A percentile compares a stretch with the other conserved stretches of the same genome.
Conservation (phyloP, 2,797 vertebrate species). For the Falco peregrinus region DNA sequence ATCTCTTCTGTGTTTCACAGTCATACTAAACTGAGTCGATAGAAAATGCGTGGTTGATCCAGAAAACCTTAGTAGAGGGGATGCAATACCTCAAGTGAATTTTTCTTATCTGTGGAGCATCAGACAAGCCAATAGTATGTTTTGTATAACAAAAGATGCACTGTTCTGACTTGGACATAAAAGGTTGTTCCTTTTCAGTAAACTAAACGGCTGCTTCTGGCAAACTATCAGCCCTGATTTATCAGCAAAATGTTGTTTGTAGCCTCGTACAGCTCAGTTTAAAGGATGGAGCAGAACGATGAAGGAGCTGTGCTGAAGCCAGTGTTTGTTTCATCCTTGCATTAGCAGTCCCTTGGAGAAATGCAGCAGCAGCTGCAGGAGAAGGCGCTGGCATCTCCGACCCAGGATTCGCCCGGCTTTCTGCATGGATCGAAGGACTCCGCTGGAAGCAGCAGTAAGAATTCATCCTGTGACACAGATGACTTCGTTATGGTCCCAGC, state of each 20-base stretch:
- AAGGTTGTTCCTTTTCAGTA: neutral
- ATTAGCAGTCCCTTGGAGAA: slow-evolving; percentile 85
- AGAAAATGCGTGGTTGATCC: neutral
- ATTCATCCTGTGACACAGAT: slow-evolving; percentile 85
- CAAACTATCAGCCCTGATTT: neutral
- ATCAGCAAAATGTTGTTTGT: slow-evolving; percentile 8
- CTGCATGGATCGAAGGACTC: slow-evolving; percentile 83
- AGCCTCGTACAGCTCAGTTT: neutral
- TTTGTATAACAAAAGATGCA: neutral
- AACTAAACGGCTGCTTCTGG: slow-evolving; percentile 17
- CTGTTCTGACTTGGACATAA: slow-evolving; percentile 11
- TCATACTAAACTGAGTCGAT: neutral
- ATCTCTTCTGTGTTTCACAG: neutral
- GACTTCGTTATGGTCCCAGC: slow-evolving; percentile 95
- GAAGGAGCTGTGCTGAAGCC: neutral
- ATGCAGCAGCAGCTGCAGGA: slow-evolving; percentile 81
- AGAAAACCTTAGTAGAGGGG: neutral
- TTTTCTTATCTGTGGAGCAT: neutral
- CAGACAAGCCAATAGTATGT: neutral
- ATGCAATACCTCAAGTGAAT: neutral
- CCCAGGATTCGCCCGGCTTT: slow-evolving; percentile 82
- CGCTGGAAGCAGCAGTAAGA: slow-evolving; percentile 90
- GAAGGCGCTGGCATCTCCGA: slow-evolving; percentile 80
- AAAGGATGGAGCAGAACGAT: neutral
- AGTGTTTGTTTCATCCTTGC: slow-evolving; percentile 29